These are phyloP conservation scores for Thymelicus sylvestris DNA, from an alignment of 2,888 invertebrate genomes.

Conservation along the genomic window DNA sequence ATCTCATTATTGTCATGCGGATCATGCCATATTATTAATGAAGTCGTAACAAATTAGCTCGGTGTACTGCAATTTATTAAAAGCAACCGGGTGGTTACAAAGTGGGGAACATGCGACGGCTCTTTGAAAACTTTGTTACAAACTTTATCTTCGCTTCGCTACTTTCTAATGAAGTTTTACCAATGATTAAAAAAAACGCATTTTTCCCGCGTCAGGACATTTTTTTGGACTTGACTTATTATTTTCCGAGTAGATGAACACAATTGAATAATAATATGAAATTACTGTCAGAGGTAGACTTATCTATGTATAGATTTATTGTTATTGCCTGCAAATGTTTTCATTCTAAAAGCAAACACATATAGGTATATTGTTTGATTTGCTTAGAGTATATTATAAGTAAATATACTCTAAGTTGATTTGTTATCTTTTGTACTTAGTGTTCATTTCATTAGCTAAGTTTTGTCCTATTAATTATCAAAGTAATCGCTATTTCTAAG, in stretches of 20 bases:
- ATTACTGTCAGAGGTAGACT: neutral
- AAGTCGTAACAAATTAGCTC: constrained; percentile 14
- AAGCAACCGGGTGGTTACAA: constrained; percentile 23
- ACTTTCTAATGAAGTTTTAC: constrained; percentile 22
- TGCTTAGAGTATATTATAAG: no score
- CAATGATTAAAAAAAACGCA: neutral
- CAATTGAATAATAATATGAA: neutral
- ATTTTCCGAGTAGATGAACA: neutral
- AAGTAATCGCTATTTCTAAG: no score
- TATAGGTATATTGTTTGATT: neutral
- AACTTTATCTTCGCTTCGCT: constrained; percentile 20
- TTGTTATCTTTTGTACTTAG: neutral
- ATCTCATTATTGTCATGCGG: neutral
- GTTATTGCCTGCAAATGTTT: neutral
- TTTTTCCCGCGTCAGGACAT: neutral
- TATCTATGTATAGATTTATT: neutral
- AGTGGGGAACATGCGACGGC: constrained; percentile 16
- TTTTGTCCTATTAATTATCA: no score
- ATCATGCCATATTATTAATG: neutral
- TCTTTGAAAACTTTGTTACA: constrained; percentile 21
- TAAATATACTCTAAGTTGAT: no score
- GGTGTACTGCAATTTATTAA: constrained; percentile 28
- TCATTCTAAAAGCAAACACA: constrained; percentile 3
- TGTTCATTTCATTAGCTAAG: neutral
- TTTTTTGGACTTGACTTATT: neutral